These are phyloP conservation scores for Meriones psammophilus DNA, from an alignment of 2,797 vertebrate genomes.

Conservation along the genomic window DNA sequence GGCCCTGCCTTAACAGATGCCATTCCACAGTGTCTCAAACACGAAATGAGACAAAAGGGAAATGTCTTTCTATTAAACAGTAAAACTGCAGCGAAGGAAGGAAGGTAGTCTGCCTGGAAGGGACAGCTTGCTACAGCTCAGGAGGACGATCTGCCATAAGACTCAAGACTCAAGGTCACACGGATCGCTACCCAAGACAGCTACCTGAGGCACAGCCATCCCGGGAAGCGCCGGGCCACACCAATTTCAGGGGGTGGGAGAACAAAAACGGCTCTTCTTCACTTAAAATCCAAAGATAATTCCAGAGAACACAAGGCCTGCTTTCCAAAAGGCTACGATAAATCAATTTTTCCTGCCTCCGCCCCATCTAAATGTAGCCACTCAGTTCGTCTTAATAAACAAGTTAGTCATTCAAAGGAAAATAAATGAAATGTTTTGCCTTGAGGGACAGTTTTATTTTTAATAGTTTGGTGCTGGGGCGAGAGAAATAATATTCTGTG, in stretches of 20 bases:
- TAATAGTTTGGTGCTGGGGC: constrained; percentile 83
- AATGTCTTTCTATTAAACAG: neutral
- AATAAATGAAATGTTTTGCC: constrained; percentile 89
- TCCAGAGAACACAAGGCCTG: constrained; percentile 68
- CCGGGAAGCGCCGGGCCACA: neutral
- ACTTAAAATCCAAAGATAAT: constrained; percentile 77
- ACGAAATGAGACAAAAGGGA: neutral
- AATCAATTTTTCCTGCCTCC: constrained; percentile 86
- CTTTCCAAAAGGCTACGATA: constrained; percentile 76
- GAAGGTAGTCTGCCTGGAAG: neutral
- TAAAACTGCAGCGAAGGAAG: neutral
- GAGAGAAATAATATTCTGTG: constrained; percentile 81
- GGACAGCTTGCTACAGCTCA: neutral
- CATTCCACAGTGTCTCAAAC: neutral
- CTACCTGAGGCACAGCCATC: neutral
- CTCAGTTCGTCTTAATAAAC: constrained; percentile 88
- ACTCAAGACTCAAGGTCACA: neutral
- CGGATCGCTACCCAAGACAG: neutral
- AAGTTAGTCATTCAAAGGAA: constrained; percentile 88
- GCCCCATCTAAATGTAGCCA: constrained; percentile 84
- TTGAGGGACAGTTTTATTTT: constrained; percentile 87
- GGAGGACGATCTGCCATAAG: neutral
- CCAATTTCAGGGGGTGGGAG: neutral
- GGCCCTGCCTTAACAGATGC: neutral
- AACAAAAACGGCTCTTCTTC: constrained; percentile 36